A percentile compares a stretch with the other conserved stretches of the same genome.
These are phyloP conservation scores for Amphipoea lucens DNA, from an alignment of 2,888 invertebrate genomes.

Conservation along the genomic window DNA sequence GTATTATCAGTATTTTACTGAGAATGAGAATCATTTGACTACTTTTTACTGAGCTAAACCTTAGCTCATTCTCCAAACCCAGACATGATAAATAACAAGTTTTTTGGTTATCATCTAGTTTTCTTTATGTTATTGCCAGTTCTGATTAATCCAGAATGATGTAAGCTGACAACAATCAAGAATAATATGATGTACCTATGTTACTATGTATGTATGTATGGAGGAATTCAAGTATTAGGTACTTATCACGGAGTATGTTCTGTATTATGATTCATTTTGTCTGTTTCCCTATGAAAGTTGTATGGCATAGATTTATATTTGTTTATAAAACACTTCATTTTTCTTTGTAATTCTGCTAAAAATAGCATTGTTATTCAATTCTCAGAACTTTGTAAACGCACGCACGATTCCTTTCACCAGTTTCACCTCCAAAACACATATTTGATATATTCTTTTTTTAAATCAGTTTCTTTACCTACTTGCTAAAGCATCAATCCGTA, in stretches of 20 bases:
- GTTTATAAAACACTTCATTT: neutral
- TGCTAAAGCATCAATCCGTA: neutral
- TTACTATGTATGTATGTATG: neutral
- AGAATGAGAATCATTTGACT: neutral
- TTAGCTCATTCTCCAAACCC: neutral
- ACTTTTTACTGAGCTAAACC: too few relatives aligned
- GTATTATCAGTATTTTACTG: neutral
- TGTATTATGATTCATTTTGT: constrained; percentile 21
- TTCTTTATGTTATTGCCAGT: neutral
- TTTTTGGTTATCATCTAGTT: constrained; percentile 2
- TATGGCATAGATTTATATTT: neutral
- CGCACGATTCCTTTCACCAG: constrained; percentile 2
- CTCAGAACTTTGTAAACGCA: neutral
- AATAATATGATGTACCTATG: neutral
- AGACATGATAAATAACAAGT: neutral
- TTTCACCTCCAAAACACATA: constrained; percentile 39
- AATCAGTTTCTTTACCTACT: neutral
- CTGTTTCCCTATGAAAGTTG: neutral
- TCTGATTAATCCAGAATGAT: constrained; percentile 4
- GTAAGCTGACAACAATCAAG: constrained; percentile 8
- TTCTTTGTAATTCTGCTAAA: constrained; percentile 4
- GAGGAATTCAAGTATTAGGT: constrained; percentile 1
- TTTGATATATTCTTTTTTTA: constrained; percentile 12
- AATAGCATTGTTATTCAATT: constrained; percentile 1
- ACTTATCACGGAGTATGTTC: neutral